Evolutionary conservation across 2,113 vertebrate species (phyloP), one percentile per base, ranked within the genome.

Genomic region (Rhizomys pruinosus): DNA sequence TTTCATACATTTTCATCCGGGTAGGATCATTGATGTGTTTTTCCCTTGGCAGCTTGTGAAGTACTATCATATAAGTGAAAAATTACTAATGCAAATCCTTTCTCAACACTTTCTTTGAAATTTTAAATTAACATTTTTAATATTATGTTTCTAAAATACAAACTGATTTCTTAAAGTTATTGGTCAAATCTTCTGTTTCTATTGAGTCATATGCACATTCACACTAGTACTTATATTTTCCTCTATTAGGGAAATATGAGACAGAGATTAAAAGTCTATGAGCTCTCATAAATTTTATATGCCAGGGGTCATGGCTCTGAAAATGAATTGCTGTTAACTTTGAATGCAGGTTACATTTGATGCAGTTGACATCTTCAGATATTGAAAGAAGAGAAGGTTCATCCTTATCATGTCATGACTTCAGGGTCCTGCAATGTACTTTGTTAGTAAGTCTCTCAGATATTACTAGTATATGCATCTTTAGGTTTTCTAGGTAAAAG

Each of bases 31-130:
- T 52, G 47, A 52, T 52, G 47, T 6, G 11, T 52, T 52, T 52
- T 52, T 52, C 47, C 47, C 47, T 52, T 52, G 47, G 47, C 47
- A 52, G 47, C 19, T 94, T 72, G 11, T 52, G 47, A 7, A 52
- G 47, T 52, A 52, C 47, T 52, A 80, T 74, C 17, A 79, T 6
- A 64, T 25, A 77, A 87, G 9, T 76, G 13, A 7, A 94, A 93
- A 52, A 68, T 47, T 79, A 73, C 27, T 73, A 57, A n/a, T 25
- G 39, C 3, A 87, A 84, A 95, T 64, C 1, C 34, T 69, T 94
- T 39, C 34, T 87, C 71, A 29, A 91, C 79, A 61, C 5, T 17
- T 59, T 92, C 39, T 86, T 87, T 94, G 55, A 72, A 68, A 84
- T 3, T 29, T 79, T 52, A 81, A 10, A 3, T 74, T 91, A 82